A percentile compares a stretch with the other conserved stretches of the same genome.
These are phyloP conservation scores for Sitophilus oryzae DNA, from an alignment of 1,140 invertebrate genomes.

Conservation along the genomic window DNA sequence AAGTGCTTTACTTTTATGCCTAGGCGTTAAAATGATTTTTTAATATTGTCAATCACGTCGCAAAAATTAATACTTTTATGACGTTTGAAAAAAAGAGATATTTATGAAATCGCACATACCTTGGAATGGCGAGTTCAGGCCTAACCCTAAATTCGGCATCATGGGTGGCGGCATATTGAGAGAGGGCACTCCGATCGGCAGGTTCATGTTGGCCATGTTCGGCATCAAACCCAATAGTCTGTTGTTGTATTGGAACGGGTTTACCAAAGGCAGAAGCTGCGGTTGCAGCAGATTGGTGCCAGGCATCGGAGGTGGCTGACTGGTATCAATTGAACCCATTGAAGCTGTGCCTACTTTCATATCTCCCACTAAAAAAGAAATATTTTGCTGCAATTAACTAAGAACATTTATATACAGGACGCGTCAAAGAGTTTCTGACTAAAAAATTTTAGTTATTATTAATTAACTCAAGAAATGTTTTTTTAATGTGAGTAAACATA, in stretches of 20 bases:
- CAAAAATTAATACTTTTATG: too few species aligned
- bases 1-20: too few species aligned
- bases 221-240: slow-evolving; percentile 43
- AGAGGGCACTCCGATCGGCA: slow-evolving; percentile 59
- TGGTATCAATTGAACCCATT: slow-evolving; percentile 51
- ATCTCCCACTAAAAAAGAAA: slow-evolving; percentile 6
- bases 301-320: slow-evolving; percentile 58
- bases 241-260: slow-evolving; percentile 45
- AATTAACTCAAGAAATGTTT: too few species aligned
- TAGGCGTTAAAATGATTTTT: too few species aligned
- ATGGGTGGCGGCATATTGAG: slow-evolving; percentile 53
- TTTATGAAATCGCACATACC: not conserved
- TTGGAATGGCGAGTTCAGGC: slow-evolving; percentile 42
- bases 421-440: not conserved
- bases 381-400: not conserved
- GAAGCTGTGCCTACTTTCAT: slow-evolving; percentile 37
- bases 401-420: not conserved
- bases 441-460: not conserved
- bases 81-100: too few species aligned
- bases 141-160: slow-evolving; percentile 47
- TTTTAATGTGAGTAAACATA: too few species aligned
- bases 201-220: slow-evolving; percentile 49
- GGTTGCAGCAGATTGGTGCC: slow-evolving; percentile 47
- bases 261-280: slow-evolving; percentile 48
- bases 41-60: too few species aligned